phyloP scores from a whole-genome alignment of 2,797 vertebrate species.

The Fundulus diaphanus region DNA sequence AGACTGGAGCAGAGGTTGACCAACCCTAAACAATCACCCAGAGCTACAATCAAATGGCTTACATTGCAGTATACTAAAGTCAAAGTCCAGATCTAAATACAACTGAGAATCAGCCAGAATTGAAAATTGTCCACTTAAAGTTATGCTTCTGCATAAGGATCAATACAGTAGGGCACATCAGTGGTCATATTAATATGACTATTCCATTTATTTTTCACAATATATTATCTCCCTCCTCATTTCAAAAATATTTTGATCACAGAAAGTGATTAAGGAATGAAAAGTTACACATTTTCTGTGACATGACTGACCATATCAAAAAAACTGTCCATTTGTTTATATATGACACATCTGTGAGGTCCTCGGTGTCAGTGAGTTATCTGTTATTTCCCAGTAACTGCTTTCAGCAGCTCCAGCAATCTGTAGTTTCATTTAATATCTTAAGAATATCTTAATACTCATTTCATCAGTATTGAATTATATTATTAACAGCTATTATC shows the following conservation, averaged over 20 bases:
- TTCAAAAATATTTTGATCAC: not conserved
- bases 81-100: too few species aligned
- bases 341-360: too few species aligned
- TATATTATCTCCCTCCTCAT: not conserved
- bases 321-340: too few species aligned
- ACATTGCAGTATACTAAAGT: too few species aligned
- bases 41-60: too few species aligned
- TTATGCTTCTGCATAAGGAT: not conserved
- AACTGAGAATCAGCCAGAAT: too few species aligned
- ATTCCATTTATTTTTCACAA: too few species aligned
- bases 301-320: not conserved
- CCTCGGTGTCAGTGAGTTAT: too few species aligned
- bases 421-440: too few species aligned
- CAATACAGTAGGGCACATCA: not conserved
- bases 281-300: not conserved
- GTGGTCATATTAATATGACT: not conserved
- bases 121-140: not conserved
- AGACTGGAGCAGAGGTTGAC: not conserved
- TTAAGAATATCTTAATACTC: not conserved
- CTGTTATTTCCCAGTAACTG: too few species aligned
- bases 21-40: not conserved
- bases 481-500: not conserved
- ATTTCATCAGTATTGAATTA: not conserved
- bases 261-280: not conserved
- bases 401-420: too few species aligned